Base-by-base conservation (phyloP, 1,140 invertebrate genomes). In the Listronotus bonariensis region DNA sequence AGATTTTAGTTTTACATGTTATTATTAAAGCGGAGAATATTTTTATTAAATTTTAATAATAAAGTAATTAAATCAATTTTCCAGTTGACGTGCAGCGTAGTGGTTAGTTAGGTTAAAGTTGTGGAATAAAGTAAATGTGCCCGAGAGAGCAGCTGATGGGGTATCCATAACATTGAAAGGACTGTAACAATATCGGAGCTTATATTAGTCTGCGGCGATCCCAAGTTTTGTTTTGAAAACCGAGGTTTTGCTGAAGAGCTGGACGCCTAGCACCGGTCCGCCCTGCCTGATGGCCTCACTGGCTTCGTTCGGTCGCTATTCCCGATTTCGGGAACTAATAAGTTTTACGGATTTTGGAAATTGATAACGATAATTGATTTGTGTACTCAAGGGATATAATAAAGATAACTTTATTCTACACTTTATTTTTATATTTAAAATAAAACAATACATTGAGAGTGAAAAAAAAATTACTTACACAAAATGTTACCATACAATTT, bases 191-290 rank as follows among this genome's bases (percentile, higher is more conserved):
- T 64, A 64, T 64, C 61, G 53, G 41, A 64, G 52, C 40, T 64
- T 64, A 56, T 64, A 64, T 56, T 64, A 64, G 53, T 64, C 53
- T 64, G 52, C 61, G 61, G 52, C 61, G 42, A 64, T 64, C 45
- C 52, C 34, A 64, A 64, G 52, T 64, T 64, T 64, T 64, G 61
- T 64, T 64, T 64, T 64, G 52, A 51, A 64, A 64, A 40, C 53
- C 36, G 53, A 64, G 53, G 41, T 64, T 60, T 60, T 31, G 18
- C 46, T 48, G 31, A 45, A 55, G 52, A 64, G 20, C 61, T 26
- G 42, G 26, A 49, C 42, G 52, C 34, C 20, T 53, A 40, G 61
- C 52, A 56, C 43, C 51, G 52, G 43, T 34, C 17, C 56, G 34
- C 18, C 12, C 38, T 18, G 14, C 11, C 42, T 7, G 34, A 36